Percentiles rank a stretch among this genome's conserved stretches.
Conservation (phyloP, 2,888 invertebrate genomes). For the Leptinotarsa rubiginosa region DNA sequence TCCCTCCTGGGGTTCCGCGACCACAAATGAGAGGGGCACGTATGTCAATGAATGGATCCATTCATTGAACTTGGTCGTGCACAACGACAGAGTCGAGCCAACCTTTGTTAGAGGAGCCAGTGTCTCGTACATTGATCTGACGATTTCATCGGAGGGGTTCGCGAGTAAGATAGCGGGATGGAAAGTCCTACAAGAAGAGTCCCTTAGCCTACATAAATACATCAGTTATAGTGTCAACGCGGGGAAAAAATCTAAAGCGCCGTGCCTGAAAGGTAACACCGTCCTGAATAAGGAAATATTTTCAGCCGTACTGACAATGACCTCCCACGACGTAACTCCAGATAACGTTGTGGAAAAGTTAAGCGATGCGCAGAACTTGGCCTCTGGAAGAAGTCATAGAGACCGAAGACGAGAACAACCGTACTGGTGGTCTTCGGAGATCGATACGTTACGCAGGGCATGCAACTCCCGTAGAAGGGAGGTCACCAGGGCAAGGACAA, state of each 20-base stretch:
- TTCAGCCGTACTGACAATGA: too few species aligned
- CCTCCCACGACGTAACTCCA: too few species aligned
- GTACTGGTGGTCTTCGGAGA: not conserved
- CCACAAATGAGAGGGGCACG: too few species aligned
- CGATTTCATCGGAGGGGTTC: not conserved
- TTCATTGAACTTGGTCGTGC: not conserved
- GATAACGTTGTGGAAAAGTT: too few species aligned
- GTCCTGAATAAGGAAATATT: too few species aligned
- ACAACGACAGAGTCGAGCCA: not conserved
- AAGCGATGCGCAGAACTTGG: too few species aligned
- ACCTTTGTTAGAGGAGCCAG: not conserved
- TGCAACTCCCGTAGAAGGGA: not conserved
- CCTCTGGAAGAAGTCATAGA: too few species aligned
- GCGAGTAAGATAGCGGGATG: not conserved
- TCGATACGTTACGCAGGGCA: not conserved
- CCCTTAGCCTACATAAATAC: not conserved
- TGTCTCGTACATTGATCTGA: not conserved
- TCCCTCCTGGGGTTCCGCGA: too few species aligned
- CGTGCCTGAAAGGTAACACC: too few species aligned
- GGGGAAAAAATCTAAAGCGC: too few species aligned
- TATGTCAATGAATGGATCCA: not conserved
- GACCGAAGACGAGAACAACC: too few species aligned
- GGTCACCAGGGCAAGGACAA: not conserved
- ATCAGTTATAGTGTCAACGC: not conserved
- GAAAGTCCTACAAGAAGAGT: not conserved